phyloP scores from a whole-genome alignment of 2,888 invertebrate species.

The Chrysomela aeneicollis region DNA sequence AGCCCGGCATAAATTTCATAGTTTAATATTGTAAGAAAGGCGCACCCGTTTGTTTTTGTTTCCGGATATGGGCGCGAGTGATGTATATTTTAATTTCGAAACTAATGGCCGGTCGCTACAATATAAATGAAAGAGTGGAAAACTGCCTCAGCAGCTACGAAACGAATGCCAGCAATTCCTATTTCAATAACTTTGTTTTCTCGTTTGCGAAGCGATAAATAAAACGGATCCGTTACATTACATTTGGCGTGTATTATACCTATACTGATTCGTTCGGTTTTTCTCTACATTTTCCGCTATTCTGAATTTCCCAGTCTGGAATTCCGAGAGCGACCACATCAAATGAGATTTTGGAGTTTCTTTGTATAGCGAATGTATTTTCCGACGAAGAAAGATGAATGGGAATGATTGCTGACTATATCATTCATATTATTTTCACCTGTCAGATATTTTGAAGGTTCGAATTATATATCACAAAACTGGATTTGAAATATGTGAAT shows the following conservation, averaged over 20 bases:
- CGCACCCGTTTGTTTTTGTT: slow-evolving; percentile 58
- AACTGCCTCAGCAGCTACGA: slow-evolving; percentile 43
- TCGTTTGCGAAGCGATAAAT: neutral
- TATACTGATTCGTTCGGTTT: neutral
- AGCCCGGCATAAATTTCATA: slow-evolving; percentile 59
- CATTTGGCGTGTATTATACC: neutral
- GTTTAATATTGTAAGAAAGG: slow-evolving; percentile 59
- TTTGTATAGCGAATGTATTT: too few species aligned
- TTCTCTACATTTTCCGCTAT: neutral
- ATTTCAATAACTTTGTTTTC: slow-evolving; percentile 4
- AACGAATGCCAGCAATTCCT: slow-evolving; percentile 2
- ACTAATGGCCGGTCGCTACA: slow-evolving; percentile 58
- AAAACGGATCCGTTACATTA: neutral
- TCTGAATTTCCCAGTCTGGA: too few species aligned
- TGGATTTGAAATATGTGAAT: too few species aligned
- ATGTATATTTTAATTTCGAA: slow-evolving; percentile 62
- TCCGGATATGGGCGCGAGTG: slow-evolving; percentile 55
- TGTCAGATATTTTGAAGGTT: too few species aligned
- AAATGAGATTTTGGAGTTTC: too few species aligned
- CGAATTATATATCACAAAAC: too few species aligned
- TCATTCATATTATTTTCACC: too few species aligned
- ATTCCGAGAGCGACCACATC: too few species aligned
- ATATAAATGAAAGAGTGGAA: slow-evolving; percentile 57
- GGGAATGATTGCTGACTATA: too few species aligned
- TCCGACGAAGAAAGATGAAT: too few species aligned